Evolutionary conservation across 35 echinoderm and acorn worm species (phyloP).

Genomic region (Ptychodera flava): DNA sequence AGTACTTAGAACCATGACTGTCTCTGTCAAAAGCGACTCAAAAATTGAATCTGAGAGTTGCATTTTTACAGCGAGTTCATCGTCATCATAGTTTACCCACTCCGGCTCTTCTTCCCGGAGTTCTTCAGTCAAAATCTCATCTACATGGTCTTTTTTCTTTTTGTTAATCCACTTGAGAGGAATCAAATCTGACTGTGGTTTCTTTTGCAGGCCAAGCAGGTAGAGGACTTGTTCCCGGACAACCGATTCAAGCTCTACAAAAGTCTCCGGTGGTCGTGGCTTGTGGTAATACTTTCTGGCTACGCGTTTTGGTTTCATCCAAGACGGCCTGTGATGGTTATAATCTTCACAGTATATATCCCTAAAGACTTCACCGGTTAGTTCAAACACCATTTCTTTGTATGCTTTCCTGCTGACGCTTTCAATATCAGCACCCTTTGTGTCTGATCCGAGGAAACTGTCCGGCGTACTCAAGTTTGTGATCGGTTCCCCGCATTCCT

Average conservation of each 20-base stretch:
- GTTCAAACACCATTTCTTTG: constrained; percentile 73
- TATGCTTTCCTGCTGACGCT: constrained; percentile 85
- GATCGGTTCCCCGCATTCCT: constrained; percentile 23
- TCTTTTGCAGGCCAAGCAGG: constrained; percentile 35
- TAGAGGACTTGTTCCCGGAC: constrained; percentile 38
- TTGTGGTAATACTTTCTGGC: constrained; percentile 64
- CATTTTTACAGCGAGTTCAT: constrained; percentile 96
- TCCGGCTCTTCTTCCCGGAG: constrained; percentile 90
- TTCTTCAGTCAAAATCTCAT: constrained; percentile 89
- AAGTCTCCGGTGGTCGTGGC: constrained; percentile 33
- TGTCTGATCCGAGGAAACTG: constrained; percentile 65
- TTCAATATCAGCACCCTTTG: constrained; percentile 85
- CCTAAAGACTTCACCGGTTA: constrained; percentile 76
- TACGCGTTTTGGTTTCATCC: constrained; percentile 91
- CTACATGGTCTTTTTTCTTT: constrained; percentile 96
- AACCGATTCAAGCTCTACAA: constrained; percentile 34
- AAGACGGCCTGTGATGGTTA: constrained; percentile 49
- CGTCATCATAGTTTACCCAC: constrained; percentile 98
- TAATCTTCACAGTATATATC: constrained; percentile 64
- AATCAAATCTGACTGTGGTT: constrained; percentile 19
- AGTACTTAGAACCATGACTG: constrained; percentile 52
- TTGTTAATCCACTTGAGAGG: constrained; percentile 39
- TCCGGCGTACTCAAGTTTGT: constrained; percentile 23
- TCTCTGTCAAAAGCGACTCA: constrained; percentile 76
- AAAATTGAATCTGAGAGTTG: constrained; percentile 89